Evolutionary conservation across 2,888 invertebrate genomes (phyloP).

Genomic region (Tuberolachnus salignus): DNA sequence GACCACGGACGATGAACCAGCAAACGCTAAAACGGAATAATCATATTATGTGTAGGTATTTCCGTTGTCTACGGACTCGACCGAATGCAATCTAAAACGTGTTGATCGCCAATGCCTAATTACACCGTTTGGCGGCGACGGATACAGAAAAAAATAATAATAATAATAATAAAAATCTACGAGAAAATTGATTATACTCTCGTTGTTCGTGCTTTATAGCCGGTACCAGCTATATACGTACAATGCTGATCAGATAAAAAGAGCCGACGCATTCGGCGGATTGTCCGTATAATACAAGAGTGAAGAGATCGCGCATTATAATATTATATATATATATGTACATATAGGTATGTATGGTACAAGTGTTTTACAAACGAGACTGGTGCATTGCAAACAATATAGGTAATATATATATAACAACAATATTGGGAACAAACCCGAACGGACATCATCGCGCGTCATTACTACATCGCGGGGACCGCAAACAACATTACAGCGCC

Average conservation of each 20-base stretch:
- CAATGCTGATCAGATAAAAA: slow-evolving; percentile 11
- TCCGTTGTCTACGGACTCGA: too few species aligned
- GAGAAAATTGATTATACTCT: slow-evolving; percentile 1
- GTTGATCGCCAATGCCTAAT: background rate
- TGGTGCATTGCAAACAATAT: slow-evolving; percentile 11
- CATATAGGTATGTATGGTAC: background rate
- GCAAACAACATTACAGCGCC: slow-evolving; percentile 26
- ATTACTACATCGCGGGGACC: slow-evolving; percentile 31
- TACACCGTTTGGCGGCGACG: background rate
- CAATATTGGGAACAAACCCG: slow-evolving; percentile 41
- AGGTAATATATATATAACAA: background rate
- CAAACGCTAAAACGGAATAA: too few species aligned
- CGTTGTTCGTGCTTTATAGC: background rate
- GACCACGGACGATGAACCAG: too few species aligned
- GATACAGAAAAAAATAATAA: too few species aligned
- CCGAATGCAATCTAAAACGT: background rate
- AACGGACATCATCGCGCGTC: slow-evolving; percentile 43
- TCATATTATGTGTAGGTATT: too few species aligned
- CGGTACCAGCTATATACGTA: background rate
- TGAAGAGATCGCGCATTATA: background rate
- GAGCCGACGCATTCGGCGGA: background rate
- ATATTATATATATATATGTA: background rate
- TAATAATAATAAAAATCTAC: background rate
- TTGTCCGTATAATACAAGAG: too few species aligned
- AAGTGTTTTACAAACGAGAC: slow-evolving; percentile 38